These are phyloP conservation scores for Equus przewalskii DNA, from an alignment of 2,113 vertebrate genomes.

Conservation along the genomic window DNA sequence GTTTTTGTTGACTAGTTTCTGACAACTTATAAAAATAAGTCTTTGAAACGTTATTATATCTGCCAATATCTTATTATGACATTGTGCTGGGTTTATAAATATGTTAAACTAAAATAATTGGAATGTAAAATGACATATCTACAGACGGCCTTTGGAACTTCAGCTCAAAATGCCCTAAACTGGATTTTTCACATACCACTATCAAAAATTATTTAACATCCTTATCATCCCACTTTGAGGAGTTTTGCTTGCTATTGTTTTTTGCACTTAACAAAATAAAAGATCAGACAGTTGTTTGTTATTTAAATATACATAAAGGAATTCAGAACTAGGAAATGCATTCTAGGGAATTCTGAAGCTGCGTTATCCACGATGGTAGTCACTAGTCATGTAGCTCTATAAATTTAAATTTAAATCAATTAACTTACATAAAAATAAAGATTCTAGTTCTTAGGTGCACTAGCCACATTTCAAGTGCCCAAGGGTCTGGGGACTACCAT, in stretches of 20 bases:
- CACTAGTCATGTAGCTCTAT: background rate
- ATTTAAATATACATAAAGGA: background rate
- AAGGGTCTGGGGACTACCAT: background rate
- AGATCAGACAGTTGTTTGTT: background rate
- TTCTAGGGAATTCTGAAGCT: background rate
- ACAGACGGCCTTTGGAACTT: background rate
- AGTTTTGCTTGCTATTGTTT: background rate
- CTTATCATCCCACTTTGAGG: background rate
- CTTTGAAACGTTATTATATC: background rate
- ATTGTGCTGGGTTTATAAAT: background rate
- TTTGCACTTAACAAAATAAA: background rate
- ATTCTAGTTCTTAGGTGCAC: background rate
- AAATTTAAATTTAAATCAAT: conserved; percentile 1
- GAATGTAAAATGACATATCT: background rate
- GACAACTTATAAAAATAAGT: background rate
- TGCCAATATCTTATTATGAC: background rate
- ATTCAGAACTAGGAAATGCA: background rate
- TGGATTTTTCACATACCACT: background rate
- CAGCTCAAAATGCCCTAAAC: background rate
- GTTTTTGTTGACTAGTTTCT: background rate
- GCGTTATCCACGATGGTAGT: background rate
- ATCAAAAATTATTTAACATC: background rate
- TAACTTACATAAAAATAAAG: background rate
- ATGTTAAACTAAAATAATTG: background rate
- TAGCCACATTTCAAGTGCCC: background rate